Percentiles rank a stretch among this genome's conserved stretches.
Evolutionary conservation across 2,888 invertebrate species (phyloP).

Genomic region (Cosmopolites sordidus): DNA sequence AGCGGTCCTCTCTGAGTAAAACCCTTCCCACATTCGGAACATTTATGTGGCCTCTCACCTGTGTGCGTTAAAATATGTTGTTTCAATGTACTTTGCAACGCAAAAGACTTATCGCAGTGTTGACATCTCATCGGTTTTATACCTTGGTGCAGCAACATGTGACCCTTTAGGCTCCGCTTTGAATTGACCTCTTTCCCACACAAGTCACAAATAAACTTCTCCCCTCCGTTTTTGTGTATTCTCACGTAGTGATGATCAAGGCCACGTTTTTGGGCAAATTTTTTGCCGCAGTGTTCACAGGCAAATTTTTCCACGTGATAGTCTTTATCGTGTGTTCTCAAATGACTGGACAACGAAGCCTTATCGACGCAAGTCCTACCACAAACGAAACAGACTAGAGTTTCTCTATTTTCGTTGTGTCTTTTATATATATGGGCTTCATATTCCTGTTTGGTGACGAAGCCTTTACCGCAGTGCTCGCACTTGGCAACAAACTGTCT

Average conservation of each 20-base stretch:
- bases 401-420: conserved; percentile 31
- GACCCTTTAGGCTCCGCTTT: conserved; percentile 35
- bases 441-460: conserved; percentile 39
- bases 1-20: conserved; percentile 59
- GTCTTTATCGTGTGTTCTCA: conserved; percentile 24
- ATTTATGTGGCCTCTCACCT: conserved; percentile 54
- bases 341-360: conserved; percentile 29
- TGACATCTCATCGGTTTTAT: conserved; percentile 50
- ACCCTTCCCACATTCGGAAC: conserved; percentile 57
- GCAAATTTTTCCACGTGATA: conserved; percentile 21
- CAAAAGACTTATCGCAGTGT: conserved; percentile 55
- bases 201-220: conserved; percentile 47
- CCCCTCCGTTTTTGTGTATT: conserved; percentile 31
- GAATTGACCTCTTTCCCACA: conserved; percentile 53
- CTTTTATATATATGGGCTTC: conserved; percentile 34
- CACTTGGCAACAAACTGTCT: conserved; percentile 52
- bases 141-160: conserved; percentile 40
- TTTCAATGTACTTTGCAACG: conserved; percentile 51
- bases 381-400: conserved; percentile 28
- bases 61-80: conserved; percentile 41
- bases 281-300: conserved; percentile 29
- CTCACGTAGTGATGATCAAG: conserved; percentile 29
- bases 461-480: conserved; percentile 35
- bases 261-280: conserved; percentile 30
- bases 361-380: conserved; percentile 33